A percentile compares a stretch with the other conserved stretches of the same genome.
These are phyloP conservation scores for Bombus soroeensis DNA, from an alignment of 1,140 invertebrate species.

Conservation along the genomic window DNA sequence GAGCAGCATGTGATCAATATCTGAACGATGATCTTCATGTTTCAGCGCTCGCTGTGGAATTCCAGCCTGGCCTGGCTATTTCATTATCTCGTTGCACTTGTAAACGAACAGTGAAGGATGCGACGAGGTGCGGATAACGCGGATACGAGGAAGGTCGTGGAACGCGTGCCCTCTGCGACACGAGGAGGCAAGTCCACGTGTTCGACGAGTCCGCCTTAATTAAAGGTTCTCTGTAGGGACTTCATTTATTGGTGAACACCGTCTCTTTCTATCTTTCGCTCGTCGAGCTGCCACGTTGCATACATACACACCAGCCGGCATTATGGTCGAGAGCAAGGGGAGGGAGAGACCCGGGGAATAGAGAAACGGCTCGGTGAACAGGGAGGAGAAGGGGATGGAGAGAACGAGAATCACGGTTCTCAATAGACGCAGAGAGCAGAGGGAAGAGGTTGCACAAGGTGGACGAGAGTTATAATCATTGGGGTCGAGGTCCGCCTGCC, in stretches of 20 bases:
- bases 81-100: conserved; percentile 51
- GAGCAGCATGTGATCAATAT: conserved; percentile 30
- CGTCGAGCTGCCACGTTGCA: conserved; percentile 1
- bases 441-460: conserved; percentile 38
- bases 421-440: conserved; percentile 4
- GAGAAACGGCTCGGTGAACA: not conserved
- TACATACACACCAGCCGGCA: not conserved
- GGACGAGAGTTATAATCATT: conserved; percentile 72
- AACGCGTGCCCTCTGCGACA: conserved; percentile 49
- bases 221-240: conserved; percentile 54
- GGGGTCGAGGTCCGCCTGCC: conserved; percentile 57
- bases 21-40: conserved; percentile 16
- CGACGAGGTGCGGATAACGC: not conserved
- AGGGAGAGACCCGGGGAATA: not conserved
- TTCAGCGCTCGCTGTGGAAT: conserved; percentile 28
- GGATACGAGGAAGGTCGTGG: conserved; percentile 19
- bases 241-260: conserved; percentile 51
- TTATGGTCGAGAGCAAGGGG: conserved; percentile 4
- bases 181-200: conserved; percentile 29
- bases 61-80: conserved; percentile 5
- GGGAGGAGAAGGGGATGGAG: not conserved
- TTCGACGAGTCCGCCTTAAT: conserved; percentile 53
- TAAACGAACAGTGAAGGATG: conserved; percentile 12
- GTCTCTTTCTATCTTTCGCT: not conserved
- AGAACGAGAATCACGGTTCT: conserved; percentile 7